Evolutionary conservation across 2,113 vertebrate species (phyloP).

Genomic region (Pavo muticus): DNA sequence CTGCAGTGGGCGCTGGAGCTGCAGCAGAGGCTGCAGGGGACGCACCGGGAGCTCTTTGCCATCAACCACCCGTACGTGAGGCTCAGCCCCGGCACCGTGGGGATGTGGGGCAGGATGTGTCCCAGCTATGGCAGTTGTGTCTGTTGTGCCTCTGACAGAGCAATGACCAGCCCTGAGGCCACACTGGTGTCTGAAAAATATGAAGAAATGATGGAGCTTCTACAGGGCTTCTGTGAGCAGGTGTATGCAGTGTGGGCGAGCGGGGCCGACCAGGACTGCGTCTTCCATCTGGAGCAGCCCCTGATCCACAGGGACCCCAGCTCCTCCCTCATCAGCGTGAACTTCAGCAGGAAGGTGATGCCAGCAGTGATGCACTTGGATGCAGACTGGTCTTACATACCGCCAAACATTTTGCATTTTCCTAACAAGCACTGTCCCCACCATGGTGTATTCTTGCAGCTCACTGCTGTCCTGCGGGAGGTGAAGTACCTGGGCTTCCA

Average conservation of each 20-base stretch:
- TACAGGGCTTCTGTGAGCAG: conserved; percentile 34
- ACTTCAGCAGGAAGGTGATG: conserved; percentile 81
- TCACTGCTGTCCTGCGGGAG: conserved; percentile 77
- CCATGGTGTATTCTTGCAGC: conserved; percentile 7
- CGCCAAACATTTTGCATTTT: accelerated
- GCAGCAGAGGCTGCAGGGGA: conserved; percentile 75
- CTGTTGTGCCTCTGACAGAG: not conserved
- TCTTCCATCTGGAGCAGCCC: conserved; percentile 80
- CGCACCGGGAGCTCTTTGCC: conserved; percentile 55
- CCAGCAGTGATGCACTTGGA: not conserved
- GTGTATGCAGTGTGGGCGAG: conserved; percentile 69
- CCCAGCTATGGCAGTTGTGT: not conserved
- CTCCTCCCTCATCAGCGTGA: conserved; percentile 69
- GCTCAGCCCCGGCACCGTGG: accelerated
- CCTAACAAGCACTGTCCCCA: accelerated
- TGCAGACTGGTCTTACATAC: too few species aligned
- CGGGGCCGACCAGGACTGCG: conserved; percentile 68
- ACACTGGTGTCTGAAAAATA: conserved; percentile 68
- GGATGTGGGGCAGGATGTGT: accelerated
- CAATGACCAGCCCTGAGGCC: conserved; percentile 66
- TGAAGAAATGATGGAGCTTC: conserved; percentile 69
- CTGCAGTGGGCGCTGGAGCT: conserved; percentile 82
- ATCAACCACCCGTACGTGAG: conserved; percentile 76
- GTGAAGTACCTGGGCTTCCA: conserved; percentile 82
- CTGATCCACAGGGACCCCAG: conserved; percentile 57